phyloP scores from a whole-genome alignment of 2,888 invertebrate genomes.

The Himalopsyche anomala region DNA sequence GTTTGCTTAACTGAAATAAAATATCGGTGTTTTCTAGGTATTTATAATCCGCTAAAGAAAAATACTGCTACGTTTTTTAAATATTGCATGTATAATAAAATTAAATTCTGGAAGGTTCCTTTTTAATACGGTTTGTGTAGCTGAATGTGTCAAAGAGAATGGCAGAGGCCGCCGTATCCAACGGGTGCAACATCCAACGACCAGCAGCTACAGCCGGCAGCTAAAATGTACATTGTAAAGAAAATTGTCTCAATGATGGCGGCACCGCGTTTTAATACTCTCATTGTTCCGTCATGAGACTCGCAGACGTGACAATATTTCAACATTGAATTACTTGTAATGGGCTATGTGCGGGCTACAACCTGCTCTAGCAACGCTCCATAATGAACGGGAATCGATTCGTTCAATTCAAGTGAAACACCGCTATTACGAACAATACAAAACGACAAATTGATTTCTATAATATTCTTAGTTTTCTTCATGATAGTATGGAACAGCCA shows the following conservation, averaged over 20 bases:
- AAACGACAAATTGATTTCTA: constrained; percentile 16
- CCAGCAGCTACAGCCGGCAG: constrained; percentile 9
- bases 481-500: background rate
- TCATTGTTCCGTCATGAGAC: constrained; percentile 52
- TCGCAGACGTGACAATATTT: constrained; percentile 55
- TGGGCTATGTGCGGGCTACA: background rate
- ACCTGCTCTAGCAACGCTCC: constrained; percentile 12
- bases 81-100: no score
- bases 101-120: no score
- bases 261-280: constrained; percentile 1
- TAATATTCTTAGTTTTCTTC: background rate
- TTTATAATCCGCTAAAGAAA: no score
- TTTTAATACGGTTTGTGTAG: background rate
- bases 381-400: constrained; percentile 16
- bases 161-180: constrained; percentile 19
- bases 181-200: constrained; percentile 20
- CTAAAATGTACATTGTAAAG: constrained; percentile 29
- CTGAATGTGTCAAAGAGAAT: background rate
- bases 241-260: constrained; percentile 48
- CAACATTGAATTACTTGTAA: constrained; percentile 20
- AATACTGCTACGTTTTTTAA: no score
- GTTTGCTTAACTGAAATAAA: no score
- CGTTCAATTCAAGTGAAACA: constrained; percentile 37
- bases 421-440: background rate
- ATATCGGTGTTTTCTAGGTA: no score